Evolutionary conservation across 2,888 invertebrate genomes (phyloP), one percentile per base, ranked within the genome.

Genomic region (Cryptosula pallasiana): DNA sequence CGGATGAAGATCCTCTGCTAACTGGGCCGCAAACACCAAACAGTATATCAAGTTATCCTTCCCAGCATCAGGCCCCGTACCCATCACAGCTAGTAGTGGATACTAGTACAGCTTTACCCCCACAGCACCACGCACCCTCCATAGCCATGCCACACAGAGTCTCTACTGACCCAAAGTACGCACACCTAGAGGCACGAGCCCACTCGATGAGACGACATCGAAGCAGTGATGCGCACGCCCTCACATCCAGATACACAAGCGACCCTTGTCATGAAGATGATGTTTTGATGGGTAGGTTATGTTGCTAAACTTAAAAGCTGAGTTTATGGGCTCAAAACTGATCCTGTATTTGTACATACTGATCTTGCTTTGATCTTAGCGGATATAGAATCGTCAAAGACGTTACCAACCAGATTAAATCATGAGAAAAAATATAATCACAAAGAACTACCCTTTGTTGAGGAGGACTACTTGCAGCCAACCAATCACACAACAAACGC

Each of bases 141-240:
- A 27, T 25, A 63, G 63, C 5, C 5, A 27, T 27, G 13, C 69
- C 63, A 72, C 63, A 69, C 71, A 70, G 74, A 72, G 29, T 75
- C 25, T 27, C 27, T 2, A 63, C 80, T 71, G 81, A 81, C 70
- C 79, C 78, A 74, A 78, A 80, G 54, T 82, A 82, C 69, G 79
- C 79, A 1, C 81, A 86, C 76, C 83, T 86, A 27, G 87, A 86
- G 71, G 82, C 85, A 13, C 20, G 63, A 71, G 29, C 9, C 16
- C 29, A 32, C 9, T 63, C 32, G 32, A 32, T 32, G 32, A 63
- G 63, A n/a, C 32, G 32, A 27, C 32, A 63, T 2, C 27, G 63
- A 13, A 32, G 5, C 27, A 63, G 63, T 63, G 63, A 63, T 34
- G 34, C 32, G 29, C 25, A 34, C n/a, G 34, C 63, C 2, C 63